Evolutionary conservation across 2,888 invertebrate genomes (phyloP).

Genomic region (Acronicta psi): DNA sequence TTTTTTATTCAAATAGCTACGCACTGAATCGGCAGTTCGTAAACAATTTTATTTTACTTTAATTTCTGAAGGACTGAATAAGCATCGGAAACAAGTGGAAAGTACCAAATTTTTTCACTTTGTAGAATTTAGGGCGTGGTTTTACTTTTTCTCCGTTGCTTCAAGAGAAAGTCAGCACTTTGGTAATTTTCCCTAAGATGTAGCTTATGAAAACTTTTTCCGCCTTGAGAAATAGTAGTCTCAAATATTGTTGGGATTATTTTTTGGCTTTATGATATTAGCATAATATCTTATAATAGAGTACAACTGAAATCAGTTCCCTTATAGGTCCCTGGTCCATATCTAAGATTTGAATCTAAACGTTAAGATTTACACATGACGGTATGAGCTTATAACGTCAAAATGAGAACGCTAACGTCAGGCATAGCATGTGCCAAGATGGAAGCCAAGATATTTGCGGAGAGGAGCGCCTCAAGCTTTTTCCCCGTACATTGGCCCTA

Average conservation of each 20-base stretch:
- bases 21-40: constrained; percentile 11
- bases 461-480: constrained; percentile 67
- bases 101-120: constrained; percentile 14
- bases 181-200: constrained; percentile 7
- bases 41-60: constrained; percentile 21
- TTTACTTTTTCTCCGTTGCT: constrained; percentile 12
- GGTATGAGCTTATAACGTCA: constrained; percentile 52
- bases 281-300: constrained; percentile 1
- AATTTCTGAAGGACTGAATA: constrained; percentile 20
- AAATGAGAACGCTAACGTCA: constrained; percentile 59
- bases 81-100: constrained; percentile 9
- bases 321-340: constrained; percentile 5
- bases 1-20: constrained; percentile 41
- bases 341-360: constrained; percentile 37
- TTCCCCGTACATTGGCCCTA: constrained; percentile 80
- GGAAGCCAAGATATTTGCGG: constrained; percentile 69
- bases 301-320: constrained; percentile 24
- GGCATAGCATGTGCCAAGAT: constrained; percentile 68
- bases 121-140: constrained; percentile 23
- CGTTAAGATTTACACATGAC: constrained; percentile 45
- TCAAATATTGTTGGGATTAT: neutral
- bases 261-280: neutral
- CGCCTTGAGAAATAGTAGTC: constrained; percentile 14
- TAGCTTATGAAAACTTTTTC: constrained; percentile 22
- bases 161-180: constrained; percentile 20